Base-by-base conservation (phyloP, 2,113 vertebrate genomes). In the Phoxinus phoxinus region DNA sequence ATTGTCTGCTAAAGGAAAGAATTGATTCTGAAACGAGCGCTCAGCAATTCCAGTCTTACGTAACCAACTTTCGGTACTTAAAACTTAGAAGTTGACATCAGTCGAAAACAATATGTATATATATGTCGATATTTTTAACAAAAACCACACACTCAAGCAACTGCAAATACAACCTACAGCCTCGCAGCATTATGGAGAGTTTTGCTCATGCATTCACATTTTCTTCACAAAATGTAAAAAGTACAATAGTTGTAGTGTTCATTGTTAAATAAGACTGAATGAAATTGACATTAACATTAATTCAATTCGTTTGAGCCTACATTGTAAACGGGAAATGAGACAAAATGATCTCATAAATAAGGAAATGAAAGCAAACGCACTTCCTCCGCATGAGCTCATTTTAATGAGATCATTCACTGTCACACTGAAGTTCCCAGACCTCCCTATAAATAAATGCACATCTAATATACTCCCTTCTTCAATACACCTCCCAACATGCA, bases 321-420 rank as follows among this genome's bases (percentile, higher is more conserved):
- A 30, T 15, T 30, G 23, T 17, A 59, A 63, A 63, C 5, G 37
- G 58, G 78, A 81, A 81, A 25, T 46, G 58, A 81, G 15, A 81
- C 35, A 3, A 30, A 80, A 6, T 81, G 37, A 65, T 46, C 37
- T 46, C 7, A 63, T 23, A 67, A 86, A 69, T 3, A 4, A 85
- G 75, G 63, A 73, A 71, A 41, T 51, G 86, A 87, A 82, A 81
- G 73, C 56, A 77, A 63, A 65, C 80, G 11, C 25, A 72, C 32
- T 71, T 63, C 63, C 77, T 69, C n/a, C 32, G 2, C 12, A 77
- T 59, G 63, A 72, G 35, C 53, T 76, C 63, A 79, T 59, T 46
- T 58, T 23, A 61, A 56, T 84, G 86, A 87, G 63, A 78, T 85
- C 84, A 79, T 72, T 48, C 53, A 73, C 65, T 61, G 74, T 53